Evolutionary conservation across 2,113 vertebrate species (phyloP).

Genomic region (Dermatemys mawii): DNA sequence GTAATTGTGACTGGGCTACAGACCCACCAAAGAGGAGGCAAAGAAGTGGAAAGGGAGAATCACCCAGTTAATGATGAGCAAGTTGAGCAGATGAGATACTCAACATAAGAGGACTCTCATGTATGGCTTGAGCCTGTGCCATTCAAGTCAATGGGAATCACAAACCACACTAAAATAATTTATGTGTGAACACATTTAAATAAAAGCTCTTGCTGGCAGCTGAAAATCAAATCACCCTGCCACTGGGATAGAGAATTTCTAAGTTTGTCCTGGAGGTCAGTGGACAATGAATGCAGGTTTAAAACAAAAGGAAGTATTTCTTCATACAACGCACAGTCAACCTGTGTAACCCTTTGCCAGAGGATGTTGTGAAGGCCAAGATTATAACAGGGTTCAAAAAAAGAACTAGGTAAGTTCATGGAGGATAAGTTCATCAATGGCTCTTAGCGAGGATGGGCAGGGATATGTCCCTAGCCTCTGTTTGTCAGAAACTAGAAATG

Average conservation of each 20-base stretch:
- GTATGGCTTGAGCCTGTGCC: not conserved
- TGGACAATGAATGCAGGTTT: not conserved
- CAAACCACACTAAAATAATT: not conserved
- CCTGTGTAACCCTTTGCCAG: no score
- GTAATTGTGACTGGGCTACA: not conserved
- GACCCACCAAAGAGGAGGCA: not conserved
- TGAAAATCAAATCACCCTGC: not conserved
- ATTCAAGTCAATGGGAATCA: not conserved
- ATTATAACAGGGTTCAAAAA: no score
- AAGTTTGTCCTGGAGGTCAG: not conserved
- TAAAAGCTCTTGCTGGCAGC: not conserved
- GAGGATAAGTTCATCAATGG: no score
- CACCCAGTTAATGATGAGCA: not conserved
- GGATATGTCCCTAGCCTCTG: no score
- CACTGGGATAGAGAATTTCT: not conserved
- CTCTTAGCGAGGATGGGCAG: no score
- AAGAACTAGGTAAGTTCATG: no score
- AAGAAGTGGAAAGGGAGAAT: not conserved
- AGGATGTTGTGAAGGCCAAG: no score
- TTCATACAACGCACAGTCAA: no score
- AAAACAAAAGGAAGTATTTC: no score
- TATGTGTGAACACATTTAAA: not conserved
- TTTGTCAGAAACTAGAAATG: no score
- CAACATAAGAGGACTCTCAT: fast-evolving
- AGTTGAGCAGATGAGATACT: not conserved